Evolutionary conservation across 2,797 vertebrate genomes (phyloP), one percentile per base, ranked within the genome.

Genomic region (Lerista edwardsae): DNA sequence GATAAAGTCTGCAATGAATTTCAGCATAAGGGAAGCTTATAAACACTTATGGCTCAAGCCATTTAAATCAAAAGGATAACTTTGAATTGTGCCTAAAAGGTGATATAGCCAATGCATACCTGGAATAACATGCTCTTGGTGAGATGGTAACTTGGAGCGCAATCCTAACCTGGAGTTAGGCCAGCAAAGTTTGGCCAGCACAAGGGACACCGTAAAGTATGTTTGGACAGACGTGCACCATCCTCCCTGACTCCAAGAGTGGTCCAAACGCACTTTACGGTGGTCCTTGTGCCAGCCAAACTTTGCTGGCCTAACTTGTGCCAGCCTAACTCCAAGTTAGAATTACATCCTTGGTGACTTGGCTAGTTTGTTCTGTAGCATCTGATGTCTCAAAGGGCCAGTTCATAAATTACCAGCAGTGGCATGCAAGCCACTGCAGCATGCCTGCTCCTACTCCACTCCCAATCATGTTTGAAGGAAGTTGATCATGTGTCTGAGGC

Each of bases 41-140:
- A 51, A 65, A 34, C 69, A 78, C 62, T 41, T 31, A 74, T 82
- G 72, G 64, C 74, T 79, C 47, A 65, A 61, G 84, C 9, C 29
- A 65, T 41, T 0, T 17, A 55, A 55, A 55, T 51, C 47, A 51
- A 14, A 55, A 55, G 2, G 51, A 61, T 59, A 31, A 59, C 8
- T 39, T 61, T 61, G 11, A 76, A 25, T 17, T 25, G 12, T 39
- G 55, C 21, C 75, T 77, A 25, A 81, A 76, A 67, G 31, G 1
- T n/a, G 36, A 55, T 80, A 29, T 23, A 72, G 34, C 34, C 34
- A 61, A 12, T 39, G 68, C 4, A 39, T 25, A 29, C 31, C 67
- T 51, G 51, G 29, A 57, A 64, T 44, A 67, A 34, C 12, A 27
- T 61, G 27, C 9, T 61, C 10, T n/a, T 73, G 44, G 23, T 69